Evolutionary conservation across 2,113 vertebrate genomes (phyloP).

Genomic region (Orthonyx spaldingii): DNA sequence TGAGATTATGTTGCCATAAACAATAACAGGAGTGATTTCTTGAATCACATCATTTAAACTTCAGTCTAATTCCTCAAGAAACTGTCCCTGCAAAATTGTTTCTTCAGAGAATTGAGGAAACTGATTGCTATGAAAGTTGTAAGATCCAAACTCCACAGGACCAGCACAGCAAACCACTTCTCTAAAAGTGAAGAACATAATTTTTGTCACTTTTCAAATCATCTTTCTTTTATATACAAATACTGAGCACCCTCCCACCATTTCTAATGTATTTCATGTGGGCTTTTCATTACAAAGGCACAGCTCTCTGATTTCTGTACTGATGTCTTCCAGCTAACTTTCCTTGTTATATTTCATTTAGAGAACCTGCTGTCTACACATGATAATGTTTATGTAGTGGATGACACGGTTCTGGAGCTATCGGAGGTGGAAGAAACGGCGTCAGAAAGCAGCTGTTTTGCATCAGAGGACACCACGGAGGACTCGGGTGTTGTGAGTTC

Average conservation of each 20-base stretch:
- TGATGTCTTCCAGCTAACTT: slow-evolving; percentile 16
- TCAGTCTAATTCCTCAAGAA: background rate
- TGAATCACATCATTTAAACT: background rate
- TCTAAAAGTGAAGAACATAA: background rate
- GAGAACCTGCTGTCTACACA: slow-evolving; percentile 72
- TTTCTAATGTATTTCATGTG: background rate
- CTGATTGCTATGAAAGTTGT: background rate
- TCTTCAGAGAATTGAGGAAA: background rate
- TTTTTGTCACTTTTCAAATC: background rate
- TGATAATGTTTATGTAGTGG: slow-evolving; percentile 31
- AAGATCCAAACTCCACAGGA: background rate
- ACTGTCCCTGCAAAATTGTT: background rate
- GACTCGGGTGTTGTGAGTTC: slow-evolving; percentile 81
- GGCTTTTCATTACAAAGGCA: background rate
- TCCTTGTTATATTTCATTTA: slow-evolving; percentile 62
- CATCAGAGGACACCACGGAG: slow-evolving; percentile 84
- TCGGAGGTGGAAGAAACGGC: slow-evolving; percentile 76
- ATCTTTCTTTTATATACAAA: background rate
- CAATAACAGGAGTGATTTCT: background rate
- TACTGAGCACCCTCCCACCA: background rate
- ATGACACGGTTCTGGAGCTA: slow-evolving; percentile 29
- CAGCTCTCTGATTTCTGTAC: background rate
- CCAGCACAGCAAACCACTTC: background rate
- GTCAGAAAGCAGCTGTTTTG: slow-evolving; percentile 83
- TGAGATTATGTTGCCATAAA: background rate